phyloP scores from a whole-genome alignment of 2,113 vertebrate species.

The Boulengerochromis microlepis region DNA sequence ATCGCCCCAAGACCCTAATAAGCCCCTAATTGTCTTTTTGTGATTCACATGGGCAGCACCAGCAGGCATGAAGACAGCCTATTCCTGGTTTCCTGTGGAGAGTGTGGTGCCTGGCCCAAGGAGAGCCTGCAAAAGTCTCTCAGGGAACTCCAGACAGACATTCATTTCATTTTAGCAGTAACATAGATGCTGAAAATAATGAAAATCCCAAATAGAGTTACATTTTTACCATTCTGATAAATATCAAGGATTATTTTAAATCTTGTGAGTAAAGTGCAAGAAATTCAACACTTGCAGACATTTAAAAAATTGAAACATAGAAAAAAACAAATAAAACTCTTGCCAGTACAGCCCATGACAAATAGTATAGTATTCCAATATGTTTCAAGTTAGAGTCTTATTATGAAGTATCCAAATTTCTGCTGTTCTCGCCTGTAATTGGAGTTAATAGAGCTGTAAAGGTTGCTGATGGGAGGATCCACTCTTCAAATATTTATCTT shows the following conservation, averaged over 20 bases:
- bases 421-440: neutral
- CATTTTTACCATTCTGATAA: neutral
- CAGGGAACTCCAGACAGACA: conserved; percentile 4
- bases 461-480: neutral
- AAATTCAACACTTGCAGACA: neutral
- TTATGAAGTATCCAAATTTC: neutral
- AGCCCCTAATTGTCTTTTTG: conserved; percentile 89
- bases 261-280: neutral
- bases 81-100: conserved; percentile 41
- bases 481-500: neutral
- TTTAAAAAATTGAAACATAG: neutral
- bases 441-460: neutral
- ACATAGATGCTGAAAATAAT: neutral
- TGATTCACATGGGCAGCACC: conserved; percentile 73
- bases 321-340: neutral
- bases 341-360: neutral
- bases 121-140: neutral
- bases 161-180: neutral
- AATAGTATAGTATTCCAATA: neutral
- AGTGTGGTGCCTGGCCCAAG: conserved; percentile 4
- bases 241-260: neutral
- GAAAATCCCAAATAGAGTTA: neutral
- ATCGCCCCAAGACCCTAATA: conserved; percentile 84
- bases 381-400: neutral
- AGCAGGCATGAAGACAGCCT: conserved; percentile 52